Base-by-base conservation (phyloP, 1,140 invertebrate species). In the Aplysia californica region DNA sequence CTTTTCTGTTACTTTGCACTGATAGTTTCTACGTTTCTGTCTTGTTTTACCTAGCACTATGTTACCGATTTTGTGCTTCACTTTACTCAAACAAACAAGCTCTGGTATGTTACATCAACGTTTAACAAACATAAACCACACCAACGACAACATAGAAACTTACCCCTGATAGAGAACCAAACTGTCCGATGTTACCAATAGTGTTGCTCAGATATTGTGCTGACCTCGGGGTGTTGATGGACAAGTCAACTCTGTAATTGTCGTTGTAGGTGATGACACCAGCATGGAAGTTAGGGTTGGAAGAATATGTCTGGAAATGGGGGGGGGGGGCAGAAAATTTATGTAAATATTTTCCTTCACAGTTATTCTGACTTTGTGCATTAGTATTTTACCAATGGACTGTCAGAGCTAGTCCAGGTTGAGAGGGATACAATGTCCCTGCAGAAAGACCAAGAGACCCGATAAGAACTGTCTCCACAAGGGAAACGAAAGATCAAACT, bases 241-340 rank as follows among this genome's bases (percentile, higher is more conserved):
- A 41, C 2, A 6, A 3, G 6, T n/a, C 15, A 26, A 35, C 38
- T 21, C 29, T 50, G 18, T 20, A 36, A 0, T 15, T 55, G 31
- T 70, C 68, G 38, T 55, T 70, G 50, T 33, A 70, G 2, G 44
- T 29, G 41, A 70, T 39, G 33, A 70, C 29, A 29, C 68, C 68
- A 0, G 44, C 2, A 20, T 35, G 41, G 29, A 70, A 21, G 15
- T 56, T 55, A 5, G 68, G 26, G 35, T 70, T 70, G 20, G n/a
- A 35, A 20, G n/a, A n/a, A n/a, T n/a, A n/a, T n/a, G n/a, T n/a
- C n/a, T n/a, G n/a, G n/a, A n/a, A n/a, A n/a, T n/a, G n/a, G n/a
- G n/a, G n/a, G n/a, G n/a, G n/a, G n/a, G n/a, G n/a, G n/a, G n/a
- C n/a, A n/a, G n/a, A n/a, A n/a, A n/a, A n/a, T n/a, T n/a, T n/a